These are phyloP conservation scores for Panurus biarmicus DNA, from an alignment of 2,113 vertebrate genomes.

Conservation along the genomic window DNA sequence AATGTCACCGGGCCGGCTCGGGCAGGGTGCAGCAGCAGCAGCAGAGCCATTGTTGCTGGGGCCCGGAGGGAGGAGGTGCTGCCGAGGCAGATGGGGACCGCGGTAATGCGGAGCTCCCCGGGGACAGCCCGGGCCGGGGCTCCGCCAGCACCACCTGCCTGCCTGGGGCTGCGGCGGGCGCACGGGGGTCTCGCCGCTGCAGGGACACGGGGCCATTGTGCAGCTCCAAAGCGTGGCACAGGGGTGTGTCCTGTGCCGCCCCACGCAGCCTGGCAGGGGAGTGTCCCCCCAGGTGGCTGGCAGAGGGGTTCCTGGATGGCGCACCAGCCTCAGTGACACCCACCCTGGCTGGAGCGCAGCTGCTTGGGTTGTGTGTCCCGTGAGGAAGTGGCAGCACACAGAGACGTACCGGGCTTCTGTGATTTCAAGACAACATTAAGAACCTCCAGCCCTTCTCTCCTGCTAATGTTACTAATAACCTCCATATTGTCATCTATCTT, in stretches of 20 bases:
- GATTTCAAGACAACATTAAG: background rate
- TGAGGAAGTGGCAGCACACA: background rate
- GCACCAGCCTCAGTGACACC: background rate
- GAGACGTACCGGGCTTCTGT: rapidly evolving
- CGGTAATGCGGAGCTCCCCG: slow-evolving; percentile 8
- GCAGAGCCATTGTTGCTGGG: slow-evolving; percentile 30
- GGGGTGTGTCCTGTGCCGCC: background rate
- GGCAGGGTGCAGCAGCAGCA: background rate
- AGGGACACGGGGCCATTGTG: background rate
- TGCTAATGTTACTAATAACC: background rate
- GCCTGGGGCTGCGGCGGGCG: background rate
- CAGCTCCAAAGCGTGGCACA: background rate
- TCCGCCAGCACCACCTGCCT: background rate
- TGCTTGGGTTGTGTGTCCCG: rapidly evolving
- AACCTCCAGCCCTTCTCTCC: background rate
- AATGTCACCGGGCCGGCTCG: background rate
- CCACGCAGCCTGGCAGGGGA: background rate
- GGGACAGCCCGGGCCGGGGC: background rate
- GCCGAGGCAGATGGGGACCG: slow-evolving; percentile 47
- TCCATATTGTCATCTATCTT: background rate
- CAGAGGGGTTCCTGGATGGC: background rate
- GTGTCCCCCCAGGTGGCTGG: background rate
- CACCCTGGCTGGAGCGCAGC: background rate
- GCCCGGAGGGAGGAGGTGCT: background rate
- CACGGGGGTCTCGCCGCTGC: background rate